These are phyloP conservation scores for Prionailurus bengalensis DNA, from an alignment of 2,113 vertebrate genomes.

Conservation along the genomic window DNA sequence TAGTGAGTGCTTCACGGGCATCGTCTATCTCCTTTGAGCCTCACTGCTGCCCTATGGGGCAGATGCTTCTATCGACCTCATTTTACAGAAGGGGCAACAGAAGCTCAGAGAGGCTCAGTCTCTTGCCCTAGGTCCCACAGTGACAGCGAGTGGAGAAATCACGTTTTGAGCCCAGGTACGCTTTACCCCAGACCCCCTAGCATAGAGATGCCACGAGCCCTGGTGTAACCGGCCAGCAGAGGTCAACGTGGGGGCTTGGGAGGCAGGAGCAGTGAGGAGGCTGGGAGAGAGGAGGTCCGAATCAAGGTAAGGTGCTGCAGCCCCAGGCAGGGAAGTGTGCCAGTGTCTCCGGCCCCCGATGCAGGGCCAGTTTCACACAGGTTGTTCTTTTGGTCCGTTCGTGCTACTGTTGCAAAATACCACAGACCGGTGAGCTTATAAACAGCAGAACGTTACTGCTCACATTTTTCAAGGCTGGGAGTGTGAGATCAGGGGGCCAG, in stretches of 20 bases:
- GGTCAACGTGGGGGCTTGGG: fast-evolving
- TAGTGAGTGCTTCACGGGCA: neutral
- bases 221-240: neutral
- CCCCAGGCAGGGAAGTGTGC: fast-evolving
- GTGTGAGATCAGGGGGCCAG: neutral
- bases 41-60: neutral
- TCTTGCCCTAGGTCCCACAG: neutral
- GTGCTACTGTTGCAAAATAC: neutral
- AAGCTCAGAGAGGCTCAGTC: neutral
- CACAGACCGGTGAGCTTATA: neutral
- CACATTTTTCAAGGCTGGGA: neutral
- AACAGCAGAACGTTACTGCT: neutral
- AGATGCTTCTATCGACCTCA: neutral
- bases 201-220: neutral
- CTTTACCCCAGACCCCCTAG: neutral
- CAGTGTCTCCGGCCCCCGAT: neutral
- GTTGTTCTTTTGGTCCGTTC: neutral
- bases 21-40: neutral
- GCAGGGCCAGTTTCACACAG: neutral
- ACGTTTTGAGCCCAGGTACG: neutral
- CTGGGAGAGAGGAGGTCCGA: neutral
- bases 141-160: neutral
- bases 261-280: neutral
- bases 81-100: neutral
- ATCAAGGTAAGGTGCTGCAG: fast-evolving